Percentiles rank a stretch among this genome's conserved stretches.
Conservation (phyloP, 35 echinoderm and acorn worm genomes). For the Ophioderma brevispina region DNA sequence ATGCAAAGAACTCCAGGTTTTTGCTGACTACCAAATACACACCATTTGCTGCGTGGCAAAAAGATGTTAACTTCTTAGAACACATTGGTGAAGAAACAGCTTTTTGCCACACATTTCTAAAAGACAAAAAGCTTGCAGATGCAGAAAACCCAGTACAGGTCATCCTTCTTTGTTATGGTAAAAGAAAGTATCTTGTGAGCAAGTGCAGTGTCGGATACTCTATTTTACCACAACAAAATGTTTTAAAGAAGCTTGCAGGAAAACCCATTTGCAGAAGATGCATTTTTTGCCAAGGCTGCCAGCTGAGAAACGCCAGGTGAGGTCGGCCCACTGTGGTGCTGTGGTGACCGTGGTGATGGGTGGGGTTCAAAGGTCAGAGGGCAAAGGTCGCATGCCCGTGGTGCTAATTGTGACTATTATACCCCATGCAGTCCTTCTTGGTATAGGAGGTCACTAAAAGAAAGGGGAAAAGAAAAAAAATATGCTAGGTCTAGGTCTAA, state of each 20-base stretch:
- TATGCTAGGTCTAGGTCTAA: background rate
- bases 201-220: background rate
- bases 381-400: constrained; percentile 3
- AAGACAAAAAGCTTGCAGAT: background rate
- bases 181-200: background rate
- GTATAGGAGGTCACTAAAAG: background rate
- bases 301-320: background rate
- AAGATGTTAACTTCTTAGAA: background rate
- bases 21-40: background rate
- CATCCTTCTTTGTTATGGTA: background rate
- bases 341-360: constrained; percentile 3
- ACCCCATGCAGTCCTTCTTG: constrained; percentile 12
- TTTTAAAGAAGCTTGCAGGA: constrained; percentile 8
- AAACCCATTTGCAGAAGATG: background rate
- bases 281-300: background rate
- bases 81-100: background rate
- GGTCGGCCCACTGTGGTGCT: background rate
- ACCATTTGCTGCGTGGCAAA: background rate
- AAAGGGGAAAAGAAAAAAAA: background rate
- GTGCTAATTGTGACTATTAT: constrained; percentile 3
- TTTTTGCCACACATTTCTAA: background rate
- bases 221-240: background rate
- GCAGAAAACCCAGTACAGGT: background rate
- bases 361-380: constrained; percentile 12
- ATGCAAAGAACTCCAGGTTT: background rate